Conservation (phyloP, 2,113 vertebrate species). For the Alaudala cheleensis region DNA sequence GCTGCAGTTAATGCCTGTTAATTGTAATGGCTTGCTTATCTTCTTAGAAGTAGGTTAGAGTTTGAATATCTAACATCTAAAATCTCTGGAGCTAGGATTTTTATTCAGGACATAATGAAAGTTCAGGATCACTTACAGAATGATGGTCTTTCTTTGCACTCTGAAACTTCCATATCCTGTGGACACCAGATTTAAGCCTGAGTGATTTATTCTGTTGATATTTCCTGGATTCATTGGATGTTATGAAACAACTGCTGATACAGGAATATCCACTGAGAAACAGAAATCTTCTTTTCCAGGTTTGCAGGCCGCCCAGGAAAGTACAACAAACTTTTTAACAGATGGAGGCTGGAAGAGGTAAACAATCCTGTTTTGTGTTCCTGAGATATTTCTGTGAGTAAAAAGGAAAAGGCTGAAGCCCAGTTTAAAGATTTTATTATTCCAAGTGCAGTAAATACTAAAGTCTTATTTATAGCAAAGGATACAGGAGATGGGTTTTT, state of each 20-base stretch:
- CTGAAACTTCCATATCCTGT: neutral
- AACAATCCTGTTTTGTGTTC: slow-evolving; percentile 47
- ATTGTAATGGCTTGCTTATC: neutral
- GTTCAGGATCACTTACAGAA: neutral
- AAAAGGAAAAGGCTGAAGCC: neutral
- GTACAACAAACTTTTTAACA: slow-evolving; percentile 97
- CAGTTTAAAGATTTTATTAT: neutral
- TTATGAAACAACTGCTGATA: neutral
- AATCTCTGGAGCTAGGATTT: neutral
- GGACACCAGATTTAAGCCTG: neutral
- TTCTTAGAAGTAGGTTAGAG: neutral
- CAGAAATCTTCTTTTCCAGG: slow-evolving; percentile 73
- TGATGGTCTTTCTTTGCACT: neutral
- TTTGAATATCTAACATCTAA: neutral
- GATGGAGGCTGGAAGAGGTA: slow-evolving; percentile 98
- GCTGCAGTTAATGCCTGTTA: neutral
- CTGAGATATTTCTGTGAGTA: neutral
- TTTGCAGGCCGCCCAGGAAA: slow-evolving; percentile 97
- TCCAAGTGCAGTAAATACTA: neutral
- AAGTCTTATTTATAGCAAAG: neutral
- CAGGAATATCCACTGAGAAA: slow-evolving; percentile 20
- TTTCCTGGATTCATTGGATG: neutral
- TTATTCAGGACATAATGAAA: neutral
- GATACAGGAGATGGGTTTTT: neutral
- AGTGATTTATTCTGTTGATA: neutral